Base-by-base conservation (phyloP, 30 jellyfish, hydroid and myxozoan species). In the Pseudorhiza aurosa region DNA sequence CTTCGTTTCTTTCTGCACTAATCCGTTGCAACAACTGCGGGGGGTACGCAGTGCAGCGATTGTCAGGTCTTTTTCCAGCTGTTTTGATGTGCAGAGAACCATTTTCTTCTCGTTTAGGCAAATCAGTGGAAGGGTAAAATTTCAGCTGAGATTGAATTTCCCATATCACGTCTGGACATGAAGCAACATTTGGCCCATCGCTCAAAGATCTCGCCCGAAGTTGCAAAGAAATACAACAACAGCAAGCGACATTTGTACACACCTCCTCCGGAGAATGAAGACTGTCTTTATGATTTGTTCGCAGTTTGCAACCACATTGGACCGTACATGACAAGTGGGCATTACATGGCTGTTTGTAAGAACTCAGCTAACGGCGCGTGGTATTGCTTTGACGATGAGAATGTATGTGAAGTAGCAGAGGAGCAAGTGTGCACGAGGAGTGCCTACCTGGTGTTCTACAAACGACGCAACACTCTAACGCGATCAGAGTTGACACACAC, bases 261-360 rank as follows among this genome's bases (percentile, higher is more conserved):
- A 25, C 84, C 87, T 39, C 93, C 93, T 1, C 96, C 83, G 18
- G 81, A 58, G 27, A 55, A 53, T 12, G 91, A 56, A 17, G 95
- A 89, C 40, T 81, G 95, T 42, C 42, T 89, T 19, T 89, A 89
- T 43, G 97, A 89, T 55, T 50, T 89, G 31, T 68, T 79, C 32
- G 95, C 95, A 6, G 97, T 82, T 25, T 89, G 97, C 56, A 80
- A 89, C 64, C 97, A 89, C 50, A 74, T 81, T 22, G 97, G 97
- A 15, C 91, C 97, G 2, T 58, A 81, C 28, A 68, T 89, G n/a
- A 89, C 92, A 2, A 71, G 95, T 35, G 97, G 97, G 14, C 97
- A 89, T 53, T 89, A 89, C 78, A 82, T 91, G 6, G 95, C 97
- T 47, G 42, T 28, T 39, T 81, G 95, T 39, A 79, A 81, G 33